phyloP scores from a whole-genome alignment of 2,888 invertebrate species.

The Mactromeris polynyma region DNA sequence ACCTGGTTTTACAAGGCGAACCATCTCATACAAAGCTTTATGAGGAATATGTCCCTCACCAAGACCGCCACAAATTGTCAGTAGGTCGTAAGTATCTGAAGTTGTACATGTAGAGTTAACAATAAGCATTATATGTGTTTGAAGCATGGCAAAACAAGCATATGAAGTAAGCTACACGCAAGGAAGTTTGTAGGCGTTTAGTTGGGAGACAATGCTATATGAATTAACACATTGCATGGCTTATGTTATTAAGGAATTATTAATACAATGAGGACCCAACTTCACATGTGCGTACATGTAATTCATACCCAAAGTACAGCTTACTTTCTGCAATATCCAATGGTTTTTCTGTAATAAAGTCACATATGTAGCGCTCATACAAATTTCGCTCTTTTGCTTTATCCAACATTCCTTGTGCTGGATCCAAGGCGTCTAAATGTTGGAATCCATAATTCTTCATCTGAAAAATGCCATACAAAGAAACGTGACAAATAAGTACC shows the following conservation, averaged over 20 bases:
- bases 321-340: conserved; percentile 26
- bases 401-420: conserved; percentile 40
- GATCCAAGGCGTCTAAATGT: conserved; percentile 34
- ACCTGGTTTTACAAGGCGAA: conserved; percentile 44
- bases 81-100: conserved; percentile 45
- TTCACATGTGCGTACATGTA: too few relatives aligned
- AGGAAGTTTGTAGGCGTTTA: too few relatives aligned
- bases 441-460: conserved; percentile 19
- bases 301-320: neutral
- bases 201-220: too few relatives aligned
- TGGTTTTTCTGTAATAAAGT: conserved; percentile 28
- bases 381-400: conserved; percentile 30
- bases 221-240: too few relatives aligned
- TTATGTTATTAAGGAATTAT: too few relatives aligned
- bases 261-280: too few relatives aligned
- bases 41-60: conserved; percentile 38
- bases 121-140: too few relatives aligned
- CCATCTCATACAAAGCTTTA: conserved; percentile 48
- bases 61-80: conserved; percentile 39
- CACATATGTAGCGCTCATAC: conserved; percentile 35
- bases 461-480: neutral
- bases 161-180: too few relatives aligned
- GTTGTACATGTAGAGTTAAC: too few relatives aligned
- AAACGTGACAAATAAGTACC: neutral
- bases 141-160: too few relatives aligned